These are phyloP conservation scores for Rugalucina vietnamica DNA, from an alignment of 2,888 invertebrate species.

Conservation along the genomic window DNA sequence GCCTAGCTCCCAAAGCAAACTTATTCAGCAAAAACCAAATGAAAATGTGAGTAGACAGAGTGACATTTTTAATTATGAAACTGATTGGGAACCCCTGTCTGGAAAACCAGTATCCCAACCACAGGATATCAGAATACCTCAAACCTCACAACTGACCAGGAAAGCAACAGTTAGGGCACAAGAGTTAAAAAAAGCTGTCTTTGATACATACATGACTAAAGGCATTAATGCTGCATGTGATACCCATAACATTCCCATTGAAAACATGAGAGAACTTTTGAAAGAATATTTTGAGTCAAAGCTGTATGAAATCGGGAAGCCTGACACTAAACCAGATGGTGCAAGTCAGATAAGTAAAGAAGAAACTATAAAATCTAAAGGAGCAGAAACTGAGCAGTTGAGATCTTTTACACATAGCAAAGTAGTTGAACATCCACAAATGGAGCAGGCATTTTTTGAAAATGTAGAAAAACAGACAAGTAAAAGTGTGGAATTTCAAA, in stretches of 20 bases:
- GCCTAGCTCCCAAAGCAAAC: too few species aligned
- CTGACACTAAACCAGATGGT: not conserved
- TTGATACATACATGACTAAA: not conserved
- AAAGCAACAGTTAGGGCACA: not conserved
- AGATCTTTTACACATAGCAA: too few species aligned
- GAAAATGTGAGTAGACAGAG: too few species aligned
- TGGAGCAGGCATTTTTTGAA: not conserved
- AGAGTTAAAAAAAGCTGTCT: not conserved
- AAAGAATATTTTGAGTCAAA: not conserved
- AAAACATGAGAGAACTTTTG: slow-evolving; percentile 3
- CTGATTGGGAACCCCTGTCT: not conserved
- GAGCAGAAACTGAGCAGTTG: not conserved
- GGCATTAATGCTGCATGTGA: not conserved
- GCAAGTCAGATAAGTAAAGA: too few species aligned
- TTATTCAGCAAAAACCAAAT: too few species aligned
- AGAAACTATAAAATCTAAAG: too few species aligned
- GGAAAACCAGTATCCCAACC: not conserved
- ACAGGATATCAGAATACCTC: not conserved
- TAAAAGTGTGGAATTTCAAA: not conserved
- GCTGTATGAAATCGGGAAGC: not conserved
- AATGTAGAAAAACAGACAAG: not conserved
- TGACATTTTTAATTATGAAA: not conserved
- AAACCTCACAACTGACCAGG: not conserved
- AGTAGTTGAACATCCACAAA: not conserved
- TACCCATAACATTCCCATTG: not conserved